These are phyloP conservation scores for Aricia agestis DNA, from an alignment of 1,140 invertebrate species.

Conservation along the genomic window DNA sequence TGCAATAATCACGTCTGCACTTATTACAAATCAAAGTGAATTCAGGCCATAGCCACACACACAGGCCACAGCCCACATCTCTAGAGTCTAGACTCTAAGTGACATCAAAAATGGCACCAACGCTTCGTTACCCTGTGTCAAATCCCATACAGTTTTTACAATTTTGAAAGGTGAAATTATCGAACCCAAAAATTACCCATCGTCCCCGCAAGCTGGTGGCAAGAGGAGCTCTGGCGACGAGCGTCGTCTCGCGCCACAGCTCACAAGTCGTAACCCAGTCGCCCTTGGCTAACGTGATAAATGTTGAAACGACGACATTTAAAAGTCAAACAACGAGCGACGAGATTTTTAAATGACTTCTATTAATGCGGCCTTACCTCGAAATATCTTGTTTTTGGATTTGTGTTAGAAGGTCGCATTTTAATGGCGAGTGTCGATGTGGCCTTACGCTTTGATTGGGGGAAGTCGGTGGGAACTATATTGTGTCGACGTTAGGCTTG, in stretches of 20 bases:
- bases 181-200: no score
- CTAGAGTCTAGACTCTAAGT: no score
- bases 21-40: no score
- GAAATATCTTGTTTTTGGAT: constrained; percentile 10
- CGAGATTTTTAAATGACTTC: constrained; percentile 3
- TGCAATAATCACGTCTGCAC: no score
- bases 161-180: no score
- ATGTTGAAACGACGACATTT: constrained; percentile 14
- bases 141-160: no score
- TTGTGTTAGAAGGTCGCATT: constrained; percentile 13
- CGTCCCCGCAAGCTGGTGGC: no score
- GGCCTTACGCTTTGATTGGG: background rate
- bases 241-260: background rate
- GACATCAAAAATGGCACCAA: no score
- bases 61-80: no score
- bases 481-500: background rate
- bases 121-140: no score
- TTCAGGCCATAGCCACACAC: no score
- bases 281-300: constrained; percentile 11
- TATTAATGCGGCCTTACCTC: constrained; percentile 3
- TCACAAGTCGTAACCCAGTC: background rate
- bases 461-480: background rate
- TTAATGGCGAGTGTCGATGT: constrained; percentile 1
- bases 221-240: background rate
- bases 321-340: constrained; percentile 7